Evolutionary conservation across 2,888 invertebrate genomes (phyloP), one percentile per base, ranked within the genome.

Genomic region (Agrotis ipsilon): DNA sequence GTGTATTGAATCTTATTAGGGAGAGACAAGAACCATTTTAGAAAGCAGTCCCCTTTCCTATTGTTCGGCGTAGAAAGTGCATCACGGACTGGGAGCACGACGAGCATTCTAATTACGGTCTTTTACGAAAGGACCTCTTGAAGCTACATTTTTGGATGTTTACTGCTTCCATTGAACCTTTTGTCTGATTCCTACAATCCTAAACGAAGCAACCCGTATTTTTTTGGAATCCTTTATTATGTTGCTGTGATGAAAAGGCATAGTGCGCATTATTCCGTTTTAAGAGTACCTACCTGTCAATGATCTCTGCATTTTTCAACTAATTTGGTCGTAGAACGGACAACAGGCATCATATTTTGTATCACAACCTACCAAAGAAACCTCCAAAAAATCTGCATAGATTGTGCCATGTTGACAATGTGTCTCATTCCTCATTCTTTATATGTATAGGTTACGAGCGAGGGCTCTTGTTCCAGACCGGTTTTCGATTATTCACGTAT

Each of bases 11-110:
- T 82, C 86, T 85, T 91, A 86, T 71, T 24, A 46, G 45, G 49
- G 52, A 19, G 70, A 58, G 13, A 65, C 85, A 91, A 85, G 87
- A 82, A 75, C 72, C 68, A 68, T 82, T 85, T 85, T 82, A 78
- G 76, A 72, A 77, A 81, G 80, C 68, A 54, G 76, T 75, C 58
- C 39, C n/a, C 66, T 64, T 80, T 77, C 83, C 86, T 84, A 89
- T 93, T 92, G 91, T 92, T 90, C 78, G 82, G 57, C 81, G 84
- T 92, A 93, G 93, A 93, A 93, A 93, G 93, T 92, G 89, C 90
- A 90, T 87, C 88, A 88, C 87, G 86, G 83, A 85, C 87, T 75
- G 83, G 87, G 88, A 90, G 89, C 92, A 90, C 86, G 90, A 82
- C 87, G 70, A 86, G 91, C 89, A 93, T 93, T 91, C 88, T 92